These are phyloP conservation scores for Athetis lepigone DNA, from an alignment of 2,888 invertebrate genomes.

Conservation along the genomic window DNA sequence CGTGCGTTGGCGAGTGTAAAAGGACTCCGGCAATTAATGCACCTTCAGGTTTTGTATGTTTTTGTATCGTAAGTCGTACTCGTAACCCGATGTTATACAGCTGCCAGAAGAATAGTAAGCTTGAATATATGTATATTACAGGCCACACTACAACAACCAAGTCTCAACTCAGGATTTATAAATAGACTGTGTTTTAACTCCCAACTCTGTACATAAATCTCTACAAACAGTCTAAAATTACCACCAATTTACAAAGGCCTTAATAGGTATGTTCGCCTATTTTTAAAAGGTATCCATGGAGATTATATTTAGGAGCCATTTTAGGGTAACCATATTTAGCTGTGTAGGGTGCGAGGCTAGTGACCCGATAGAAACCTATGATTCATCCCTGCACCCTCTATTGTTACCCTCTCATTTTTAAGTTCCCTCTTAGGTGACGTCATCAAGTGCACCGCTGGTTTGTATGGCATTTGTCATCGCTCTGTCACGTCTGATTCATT, in stretches of 20 bases:
- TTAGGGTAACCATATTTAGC: conserved; percentile 81
- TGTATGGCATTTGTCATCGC: conserved; percentile 78
- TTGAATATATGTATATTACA: conserved; percentile 42
- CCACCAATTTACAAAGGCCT: conserved; percentile 62
- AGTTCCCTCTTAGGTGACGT: conserved; percentile 84
- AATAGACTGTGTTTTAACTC: conserved; percentile 49
- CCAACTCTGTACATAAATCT: conserved; percentile 49
- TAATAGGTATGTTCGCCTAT: conserved; percentile 60
- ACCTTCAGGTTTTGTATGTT: conserved; percentile 60
- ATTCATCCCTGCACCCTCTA: conserved; percentile 88
- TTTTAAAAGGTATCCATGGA: conserved; percentile 64
- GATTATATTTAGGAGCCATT: conserved; percentile 70
- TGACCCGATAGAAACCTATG: conserved; percentile 86
- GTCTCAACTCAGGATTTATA: conserved; percentile 31
- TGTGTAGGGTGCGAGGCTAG: conserved; percentile 80
- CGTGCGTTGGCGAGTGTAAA: conserved; percentile 63
- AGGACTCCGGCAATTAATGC: conserved; percentile 67
- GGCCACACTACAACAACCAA: conserved; percentile 12
- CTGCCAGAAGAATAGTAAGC: conserved; percentile 46
- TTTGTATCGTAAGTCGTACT: too few relatives aligned
- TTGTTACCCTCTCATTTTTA: conserved; percentile 79
- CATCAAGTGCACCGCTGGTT: conserved; percentile 79
- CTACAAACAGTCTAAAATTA: conserved; percentile 62
- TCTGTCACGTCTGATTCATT: conserved; percentile 83
- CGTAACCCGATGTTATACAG: conserved; percentile 46